Evolutionary conservation across 2,888 invertebrate genomes (phyloP).

Genomic region (Erebia ligea): DNA sequence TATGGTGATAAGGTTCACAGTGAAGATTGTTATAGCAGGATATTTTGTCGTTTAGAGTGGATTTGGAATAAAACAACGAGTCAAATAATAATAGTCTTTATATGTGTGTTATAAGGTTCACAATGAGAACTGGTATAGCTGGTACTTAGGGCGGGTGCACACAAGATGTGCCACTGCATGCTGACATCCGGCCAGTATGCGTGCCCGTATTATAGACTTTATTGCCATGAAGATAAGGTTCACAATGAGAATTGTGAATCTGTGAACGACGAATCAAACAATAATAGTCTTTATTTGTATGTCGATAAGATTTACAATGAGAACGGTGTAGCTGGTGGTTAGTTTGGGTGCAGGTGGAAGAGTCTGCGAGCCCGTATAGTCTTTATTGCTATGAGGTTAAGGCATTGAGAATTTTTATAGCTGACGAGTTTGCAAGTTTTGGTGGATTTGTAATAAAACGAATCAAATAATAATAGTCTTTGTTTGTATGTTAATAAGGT

Average conservation of each 20-base stretch:
- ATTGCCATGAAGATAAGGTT: background rate
- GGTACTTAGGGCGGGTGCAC: constrained; percentile 35
- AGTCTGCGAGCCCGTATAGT: constrained; percentile 49
- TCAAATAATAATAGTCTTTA: constrained; percentile 4
- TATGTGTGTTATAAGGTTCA: constrained; percentile 47
- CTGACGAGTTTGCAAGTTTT: constrained; percentile 1
- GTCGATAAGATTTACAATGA: constrained; percentile 62
- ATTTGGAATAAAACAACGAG: constrained; percentile 2
- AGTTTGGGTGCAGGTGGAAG: constrained; percentile 85
- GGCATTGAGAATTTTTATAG: constrained; percentile 80
- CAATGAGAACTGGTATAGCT: constrained; percentile 82
- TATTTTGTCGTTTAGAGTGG: too few relatives aligned
- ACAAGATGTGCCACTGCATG: too few relatives aligned
- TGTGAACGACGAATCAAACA: background rate
- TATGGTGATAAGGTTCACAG: constrained; percentile 50
- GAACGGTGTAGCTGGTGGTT: constrained; percentile 72
- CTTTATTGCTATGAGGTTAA: background rate
- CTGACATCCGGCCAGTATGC: too few relatives aligned
- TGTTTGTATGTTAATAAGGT: background rate
- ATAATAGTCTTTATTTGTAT: constrained; percentile 1
- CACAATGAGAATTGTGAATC: constrained; percentile 71
- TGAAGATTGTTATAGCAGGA: constrained; percentile 80
- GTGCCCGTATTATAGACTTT: too few relatives aligned
- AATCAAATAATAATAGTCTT: constrained; percentile 1
- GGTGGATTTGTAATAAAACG: constrained; percentile 7